phyloP scores from a whole-genome alignment of 2,888 invertebrate species.

The Cyclophora punctaria region DNA sequence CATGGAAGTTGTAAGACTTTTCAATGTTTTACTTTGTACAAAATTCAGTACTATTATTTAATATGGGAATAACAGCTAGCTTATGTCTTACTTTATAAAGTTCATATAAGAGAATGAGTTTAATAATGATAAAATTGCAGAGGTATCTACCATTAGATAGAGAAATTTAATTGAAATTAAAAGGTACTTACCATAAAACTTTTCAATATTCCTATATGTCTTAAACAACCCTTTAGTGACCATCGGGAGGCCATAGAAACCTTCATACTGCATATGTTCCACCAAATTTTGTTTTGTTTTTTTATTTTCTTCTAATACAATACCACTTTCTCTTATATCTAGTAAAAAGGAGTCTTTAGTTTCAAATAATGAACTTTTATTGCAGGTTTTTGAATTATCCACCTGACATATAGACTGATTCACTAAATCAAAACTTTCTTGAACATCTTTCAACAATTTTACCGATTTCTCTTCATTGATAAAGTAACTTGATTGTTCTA shows the following conservation, averaged over 20 bases:
- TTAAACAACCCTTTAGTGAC: constrained; percentile 82
- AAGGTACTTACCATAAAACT: constrained; percentile 82
- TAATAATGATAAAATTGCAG: too few species aligned
- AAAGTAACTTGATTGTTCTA: constrained; percentile 30
- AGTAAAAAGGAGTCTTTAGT: constrained; percentile 61
- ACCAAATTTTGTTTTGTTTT: constrained; percentile 10
- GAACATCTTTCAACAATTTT: constrained; percentile 29
- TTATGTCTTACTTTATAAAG: too few species aligned
- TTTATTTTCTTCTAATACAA: constrained; percentile 24
- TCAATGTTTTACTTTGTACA: too few species aligned
- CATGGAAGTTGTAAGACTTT: too few species aligned
- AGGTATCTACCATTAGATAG: too few species aligned
- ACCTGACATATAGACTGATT: constrained; percentile 70
- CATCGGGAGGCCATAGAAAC: constrained; percentile 87
- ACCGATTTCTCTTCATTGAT: constrained; percentile 16
- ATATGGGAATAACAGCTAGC: too few species aligned
- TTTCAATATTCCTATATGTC: constrained; percentile 84
- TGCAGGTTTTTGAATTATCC: constrained; percentile 31
- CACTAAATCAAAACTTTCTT: constrained; percentile 64
- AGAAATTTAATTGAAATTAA: too few species aligned
- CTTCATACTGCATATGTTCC: constrained; percentile 14
- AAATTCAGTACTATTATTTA: too few species aligned
- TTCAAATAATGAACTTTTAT: constrained; percentile 43
- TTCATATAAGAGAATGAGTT: too few species aligned
- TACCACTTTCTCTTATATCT: constrained; percentile 48